Evolutionary conservation across 2,113 vertebrate genomes (phyloP).

Genomic region (Nothobranchius kuhntae): DNA sequence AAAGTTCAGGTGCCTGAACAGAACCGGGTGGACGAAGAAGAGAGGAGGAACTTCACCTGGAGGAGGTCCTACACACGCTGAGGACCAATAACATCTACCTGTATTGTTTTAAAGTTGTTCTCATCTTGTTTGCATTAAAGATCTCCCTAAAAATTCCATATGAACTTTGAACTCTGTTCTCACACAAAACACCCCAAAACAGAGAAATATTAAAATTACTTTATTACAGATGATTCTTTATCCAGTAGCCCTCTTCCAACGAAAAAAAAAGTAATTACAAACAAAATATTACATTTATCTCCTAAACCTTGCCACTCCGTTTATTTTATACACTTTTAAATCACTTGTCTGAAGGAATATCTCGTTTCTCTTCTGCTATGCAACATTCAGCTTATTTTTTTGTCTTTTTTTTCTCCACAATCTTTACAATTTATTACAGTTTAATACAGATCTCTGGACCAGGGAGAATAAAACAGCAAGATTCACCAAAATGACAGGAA

Average conservation of each 20-base stretch:
- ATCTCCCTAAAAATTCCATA: neutral
- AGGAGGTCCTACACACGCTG: slow-evolving; percentile 64
- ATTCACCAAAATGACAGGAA: slow-evolving; percentile 69
- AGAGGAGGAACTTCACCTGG: slow-evolving; percentile 54
- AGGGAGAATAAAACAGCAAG: slow-evolving; percentile 74
- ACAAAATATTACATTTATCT: slow-evolving; percentile 99
- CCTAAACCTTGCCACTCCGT: slow-evolving; percentile 78
- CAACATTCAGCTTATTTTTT: slow-evolving; percentile 83
- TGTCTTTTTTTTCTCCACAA: slow-evolving; percentile 84
- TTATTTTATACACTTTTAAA: slow-evolving; percentile 76
- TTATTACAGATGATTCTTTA: slow-evolving; percentile 99
- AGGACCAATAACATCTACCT: neutral
- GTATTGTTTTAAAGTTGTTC: too few relatives aligned
- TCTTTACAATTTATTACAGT: slow-evolving; percentile 99
- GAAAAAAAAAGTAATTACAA: slow-evolving; percentile 89
- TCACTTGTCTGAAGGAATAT: slow-evolving; percentile 68
- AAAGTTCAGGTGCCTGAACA: slow-evolving; percentile 18
- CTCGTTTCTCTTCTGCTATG: slow-evolving; percentile 77
- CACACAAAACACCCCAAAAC: slow-evolving; percentile 29
- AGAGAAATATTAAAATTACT: slow-evolving; percentile 97
- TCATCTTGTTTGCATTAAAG: neutral
- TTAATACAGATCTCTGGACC: slow-evolving; percentile 94
- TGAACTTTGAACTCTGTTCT: neutral
- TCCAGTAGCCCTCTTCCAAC: slow-evolving; percentile 97
- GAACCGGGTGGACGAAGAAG: slow-evolving; percentile 13